Base-by-base conservation (phyloP, 2,888 invertebrate genomes). In the Cistogaster globosa region DNA sequence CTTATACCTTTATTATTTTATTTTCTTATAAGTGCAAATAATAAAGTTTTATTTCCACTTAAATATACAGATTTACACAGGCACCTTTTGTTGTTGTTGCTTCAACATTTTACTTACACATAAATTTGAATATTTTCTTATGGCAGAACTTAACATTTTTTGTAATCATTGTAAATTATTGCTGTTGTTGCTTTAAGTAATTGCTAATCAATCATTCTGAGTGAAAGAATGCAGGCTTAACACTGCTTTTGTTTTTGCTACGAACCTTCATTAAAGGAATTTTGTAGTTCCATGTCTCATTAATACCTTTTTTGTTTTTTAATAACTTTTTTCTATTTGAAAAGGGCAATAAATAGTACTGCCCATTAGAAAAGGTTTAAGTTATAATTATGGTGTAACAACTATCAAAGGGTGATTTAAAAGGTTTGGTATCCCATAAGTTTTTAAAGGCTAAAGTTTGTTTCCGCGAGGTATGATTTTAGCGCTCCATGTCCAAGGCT, bases 191-290 rank as follows among this genome's bases (percentile, higher is more conserved):
- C 90, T 90, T 90, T 91, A 91, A 91, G 91, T 91, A 91, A 91
- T 91, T 91, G 91, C 91, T 89, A 91, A 91, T 91, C 91, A 91
- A 91, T 91, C 91, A 91, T 91, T 75, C 62, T 60, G 65, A 60
- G 57, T 60, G 83, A 68, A 65, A 62, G 58, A 53, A 32, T 51
- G 51, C 45, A 45, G 69, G 68, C 74, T 68, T 81, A 62, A 62
- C 57, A 68, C 32, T 42, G 76, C 22, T 60, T 75, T 53, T 85
- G 38, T 20, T 48, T 22, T 16, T 26, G 7, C 7, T 48, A 53
- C 53, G 22, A 60, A 57, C n/a, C 53, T 63, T 62, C 58, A 32
- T 38, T 7, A 67, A 79, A 76, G 57, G 76, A 76, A 79, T 48
- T 74, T 74, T 48, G 68, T 62, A 74, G 86, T 86, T 80, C 80